phyloP scores from a whole-genome alignment of 2,797 vertebrate genomes.

The Neopelma chrysocephalum region DNA sequence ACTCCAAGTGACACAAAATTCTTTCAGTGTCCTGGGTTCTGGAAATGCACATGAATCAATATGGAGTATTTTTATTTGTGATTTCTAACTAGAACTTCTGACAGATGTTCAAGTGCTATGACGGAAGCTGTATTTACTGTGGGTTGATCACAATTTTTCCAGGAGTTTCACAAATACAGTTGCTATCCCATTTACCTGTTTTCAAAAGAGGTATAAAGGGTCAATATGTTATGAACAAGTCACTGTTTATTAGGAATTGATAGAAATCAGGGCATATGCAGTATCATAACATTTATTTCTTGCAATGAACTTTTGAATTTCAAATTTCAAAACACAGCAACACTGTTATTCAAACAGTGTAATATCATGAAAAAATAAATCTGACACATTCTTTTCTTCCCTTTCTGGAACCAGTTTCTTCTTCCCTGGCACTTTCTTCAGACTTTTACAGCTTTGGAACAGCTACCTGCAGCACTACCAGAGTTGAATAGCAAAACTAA shows the following conservation, averaged over 20 bases:
- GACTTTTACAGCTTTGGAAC: neutral
- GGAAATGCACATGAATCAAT: slow-evolving; percentile 25
- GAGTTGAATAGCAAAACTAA: neutral
- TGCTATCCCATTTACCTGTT: neutral
- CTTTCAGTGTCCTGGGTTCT: slow-evolving; percentile 12
- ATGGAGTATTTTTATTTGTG: slow-evolving; percentile 35
- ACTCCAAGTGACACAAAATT: slow-evolving; percentile 47
- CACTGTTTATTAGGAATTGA: neutral
- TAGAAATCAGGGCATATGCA: neutral
- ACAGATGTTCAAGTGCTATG: slow-evolving; percentile 16
- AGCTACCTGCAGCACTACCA: neutral
- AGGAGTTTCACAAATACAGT: neutral
- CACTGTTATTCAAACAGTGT: neutral
- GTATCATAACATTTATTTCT: neutral
- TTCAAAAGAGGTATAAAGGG: neutral
- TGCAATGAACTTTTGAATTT: neutral
- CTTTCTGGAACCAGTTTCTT: neutral
- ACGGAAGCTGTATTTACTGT: neutral
- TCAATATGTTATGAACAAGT: neutral
- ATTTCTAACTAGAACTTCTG: slow-evolving; percentile 11
- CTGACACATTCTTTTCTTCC: neutral
- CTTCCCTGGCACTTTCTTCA: neutral
- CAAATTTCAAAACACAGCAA: neutral
- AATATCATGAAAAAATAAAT: neutral
- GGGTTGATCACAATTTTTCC: neutral